Percentiles rank a stretch among this genome's conserved stretches.
phyloP scores from a whole-genome alignment of 2,113 vertebrate species.

The Forbesichthys agassizii region DNA sequence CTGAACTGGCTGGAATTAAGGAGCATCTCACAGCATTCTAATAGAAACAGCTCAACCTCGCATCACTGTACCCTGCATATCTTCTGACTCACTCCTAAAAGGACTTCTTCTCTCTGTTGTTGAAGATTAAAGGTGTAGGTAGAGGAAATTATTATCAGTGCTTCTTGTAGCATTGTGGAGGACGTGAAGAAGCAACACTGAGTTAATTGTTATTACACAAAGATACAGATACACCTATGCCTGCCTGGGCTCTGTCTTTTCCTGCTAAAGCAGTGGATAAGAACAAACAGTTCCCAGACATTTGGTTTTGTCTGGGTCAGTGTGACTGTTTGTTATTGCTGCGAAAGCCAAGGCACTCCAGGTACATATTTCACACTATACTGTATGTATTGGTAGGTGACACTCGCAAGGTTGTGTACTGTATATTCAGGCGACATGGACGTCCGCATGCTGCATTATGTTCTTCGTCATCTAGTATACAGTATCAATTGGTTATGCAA shows the following conservation, averaged over 20 bases:
- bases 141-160: background rate
- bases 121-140: background rate
- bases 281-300: slow-evolving; percentile 27
- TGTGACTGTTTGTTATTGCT: slow-evolving; percentile 7
- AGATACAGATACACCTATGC: background rate
- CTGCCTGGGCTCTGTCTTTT: background rate
- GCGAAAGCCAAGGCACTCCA: background rate
- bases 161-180: too few relatives aligned
- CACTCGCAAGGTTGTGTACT: background rate
- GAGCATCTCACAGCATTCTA: background rate
- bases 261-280: background rate
- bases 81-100: background rate
- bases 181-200: background rate
- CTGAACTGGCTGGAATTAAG: background rate
- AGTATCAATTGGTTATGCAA: slow-evolving; percentile 22
- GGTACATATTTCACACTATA: background rate
- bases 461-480: too few relatives aligned
- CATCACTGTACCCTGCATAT: background rate
- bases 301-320: background rate
- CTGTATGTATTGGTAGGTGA: background rate
- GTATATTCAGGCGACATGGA: background rate
- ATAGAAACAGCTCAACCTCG: background rate
- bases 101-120: background rate
- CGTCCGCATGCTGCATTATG: background rate
- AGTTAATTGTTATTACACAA: background rate